Percentiles rank a stretch among this genome's conserved stretches.
These are phyloP conservation scores for Nephrotoma appendiculata DNA, from an alignment of 2,888 invertebrate species.

Conservation along the genomic window DNA sequence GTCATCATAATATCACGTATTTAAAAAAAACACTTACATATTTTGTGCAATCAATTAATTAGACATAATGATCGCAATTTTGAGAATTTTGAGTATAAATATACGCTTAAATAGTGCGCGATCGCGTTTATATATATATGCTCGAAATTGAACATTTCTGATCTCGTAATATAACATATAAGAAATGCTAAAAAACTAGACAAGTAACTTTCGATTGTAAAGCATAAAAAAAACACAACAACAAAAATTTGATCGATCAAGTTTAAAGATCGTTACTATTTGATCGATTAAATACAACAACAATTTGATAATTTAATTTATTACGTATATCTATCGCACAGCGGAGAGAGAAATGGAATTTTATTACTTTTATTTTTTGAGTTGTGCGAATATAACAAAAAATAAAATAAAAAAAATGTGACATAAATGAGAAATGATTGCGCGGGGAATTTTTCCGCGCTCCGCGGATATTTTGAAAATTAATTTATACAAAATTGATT, in stretches of 20 bases:
- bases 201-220: background rate
- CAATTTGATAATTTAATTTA: background rate
- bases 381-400: background rate
- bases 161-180: too few relatives aligned
- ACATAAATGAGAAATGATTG: background rate
- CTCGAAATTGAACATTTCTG: background rate
- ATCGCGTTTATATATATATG: background rate
- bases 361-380: background rate
- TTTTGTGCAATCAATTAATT: background rate
- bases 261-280: background rate
- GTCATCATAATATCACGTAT: background rate
- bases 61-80: background rate
- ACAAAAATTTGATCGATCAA: background rate
- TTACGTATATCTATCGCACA: background rate
- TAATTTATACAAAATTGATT: background rate
- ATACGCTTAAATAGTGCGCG: background rate
- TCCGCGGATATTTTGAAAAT: background rate
- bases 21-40: background rate
- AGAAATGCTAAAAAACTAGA: background rate
- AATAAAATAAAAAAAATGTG: background rate
- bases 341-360: background rate
- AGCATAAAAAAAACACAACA: background rate
- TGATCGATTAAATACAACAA: background rate
- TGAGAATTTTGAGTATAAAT: background rate
- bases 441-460: background rate